Evolutionary conservation across 2,113 vertebrate genomes (phyloP), one percentile per base, ranked within the genome.

Genomic region (Epinephelus cyanopodus): DNA sequence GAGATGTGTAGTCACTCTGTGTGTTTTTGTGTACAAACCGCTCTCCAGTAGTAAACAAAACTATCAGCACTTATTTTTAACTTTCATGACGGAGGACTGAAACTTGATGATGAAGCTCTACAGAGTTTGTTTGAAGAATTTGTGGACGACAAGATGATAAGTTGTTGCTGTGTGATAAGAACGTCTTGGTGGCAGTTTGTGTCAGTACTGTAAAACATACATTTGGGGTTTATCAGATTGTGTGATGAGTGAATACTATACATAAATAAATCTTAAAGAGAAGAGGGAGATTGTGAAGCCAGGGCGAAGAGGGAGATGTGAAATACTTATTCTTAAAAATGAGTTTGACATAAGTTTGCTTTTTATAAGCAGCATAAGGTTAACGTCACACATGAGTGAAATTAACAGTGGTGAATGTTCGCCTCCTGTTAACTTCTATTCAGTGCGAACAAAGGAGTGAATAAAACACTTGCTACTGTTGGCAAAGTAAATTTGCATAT

Each of bases 1-100:
- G 81, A 48, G 79, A 68, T 78, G 82, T 81, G 88, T 61, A 74
- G 69, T 42, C 25, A 17, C 66, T 79, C 14, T 77, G 37, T 60
- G 77, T 82, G 74, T 74, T 62, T 71, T 52, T 70, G 50, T 56
- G 63, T 47, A 57, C 60, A 82, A 61, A 74, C 75, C 61, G 25
- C 60, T 65, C 33, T 60, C 39, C 10, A 48, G 64, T 53, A 85
- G 87, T 84, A 84, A 85, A 93, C 79, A 89, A 89, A 89, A 79
- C 67, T 56, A 83, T 68, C 54, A 42, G 61, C 17, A 79, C 63
- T 50, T 50, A 74, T 56, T 33, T 33, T 21, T 19, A 52, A 68
- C 66, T 33, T 52, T 33, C 10, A 33, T 68, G 47, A 67, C 45
- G 29, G 64, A 50, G 47, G 66, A 37, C 18, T 13, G 13, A 37